Base-by-base conservation (phyloP, 2,113 vertebrate genomes). In the Crocuta crocuta region DNA sequence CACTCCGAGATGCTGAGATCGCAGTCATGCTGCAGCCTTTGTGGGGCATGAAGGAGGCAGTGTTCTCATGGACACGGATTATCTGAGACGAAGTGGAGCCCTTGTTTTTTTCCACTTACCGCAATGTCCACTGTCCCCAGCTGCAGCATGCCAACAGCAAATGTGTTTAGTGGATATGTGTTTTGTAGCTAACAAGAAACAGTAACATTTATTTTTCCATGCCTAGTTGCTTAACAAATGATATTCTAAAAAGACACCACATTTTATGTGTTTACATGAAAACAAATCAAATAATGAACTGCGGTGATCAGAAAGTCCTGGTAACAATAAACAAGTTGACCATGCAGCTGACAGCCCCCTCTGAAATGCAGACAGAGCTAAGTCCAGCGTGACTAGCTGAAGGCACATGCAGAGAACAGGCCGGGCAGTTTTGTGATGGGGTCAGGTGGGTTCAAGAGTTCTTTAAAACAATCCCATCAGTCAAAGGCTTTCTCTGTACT, bases 361-460 rank as follows among this genome's bases (percentile, higher is more conserved):
- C 74, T 48, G 87, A 96, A 96, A 97, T 45, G 71, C 97, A 98
- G 97, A 93, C 74, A 94, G 26, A 91, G 97, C 85, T 21, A 79
- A 95, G 66, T 97, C 94, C 82, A 70, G 96, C 96, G 81, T 11
- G 71, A 79, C 65, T 81, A 97, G 97, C 96, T 97, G 91, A 95
- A 94, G 97, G 91, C 91, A 96, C 98, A 98, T 98, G 98, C 98
- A 98, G 94, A 97, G 97, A 89, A 95, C 98, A 99, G 98, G 98
- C 98, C 86, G 95, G 95, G 96, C 96, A 97, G 94, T 91, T 98
- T 76, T 84, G 91, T 78, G 71, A 96, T 81, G 89, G 93, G 92
- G 95, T 94, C 21, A 5, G 70, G 85, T 21, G 88, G 97, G 92
- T 96, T 96, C 48, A 93, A 98, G 96, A 94, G 83, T 61, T 90